Evolutionary conservation across 2,113 vertebrate species (phyloP).

Genomic region (Archocentrus centrarchus): DNA sequence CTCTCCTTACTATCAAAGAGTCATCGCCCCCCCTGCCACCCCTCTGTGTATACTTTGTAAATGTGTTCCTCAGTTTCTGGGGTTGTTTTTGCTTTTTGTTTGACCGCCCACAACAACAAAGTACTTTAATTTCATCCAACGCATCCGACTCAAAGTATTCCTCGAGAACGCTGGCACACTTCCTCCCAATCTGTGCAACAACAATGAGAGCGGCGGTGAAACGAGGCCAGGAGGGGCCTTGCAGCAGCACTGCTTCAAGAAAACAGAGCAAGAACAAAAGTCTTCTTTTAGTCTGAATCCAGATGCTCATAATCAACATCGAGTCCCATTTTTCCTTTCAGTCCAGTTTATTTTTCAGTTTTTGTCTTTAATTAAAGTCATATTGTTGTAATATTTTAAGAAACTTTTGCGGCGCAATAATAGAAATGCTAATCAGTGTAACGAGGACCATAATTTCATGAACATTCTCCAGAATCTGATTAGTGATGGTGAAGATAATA

Average conservation of each 20-base stretch:
- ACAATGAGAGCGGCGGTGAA: conserved; percentile 30
- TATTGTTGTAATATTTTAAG: not conserved
- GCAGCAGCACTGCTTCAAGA: conserved; percentile 5
- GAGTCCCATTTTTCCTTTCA: not conserved
- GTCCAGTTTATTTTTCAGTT: not conserved
- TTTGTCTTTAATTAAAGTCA: not conserved
- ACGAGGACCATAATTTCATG: conserved; percentile 19
- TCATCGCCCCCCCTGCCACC: not conserved
- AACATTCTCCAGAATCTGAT: conserved; percentile 12
- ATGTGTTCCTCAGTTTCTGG: not conserved
- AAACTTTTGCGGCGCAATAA: not conserved
- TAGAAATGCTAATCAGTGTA: conserved; percentile 22
- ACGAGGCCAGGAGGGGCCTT: conserved; percentile 10
- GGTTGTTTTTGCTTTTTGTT: not conserved
- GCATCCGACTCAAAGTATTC: not conserved
- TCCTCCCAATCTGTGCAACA: conserved; percentile 34
- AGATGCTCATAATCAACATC: not conserved
- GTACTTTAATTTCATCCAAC: conserved; percentile 4
- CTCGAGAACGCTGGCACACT: conserved; percentile 24
- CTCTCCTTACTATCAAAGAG: not conserved
- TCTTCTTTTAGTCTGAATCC: not conserved
- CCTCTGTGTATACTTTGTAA: not conserved
- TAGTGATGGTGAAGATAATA: not conserved
- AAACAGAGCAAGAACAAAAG: not conserved
- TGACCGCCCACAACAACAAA: conserved; percentile 37